phyloP scores from a whole-genome alignment of 2,797 vertebrate genomes.

The Sebastes reedi region DNA sequence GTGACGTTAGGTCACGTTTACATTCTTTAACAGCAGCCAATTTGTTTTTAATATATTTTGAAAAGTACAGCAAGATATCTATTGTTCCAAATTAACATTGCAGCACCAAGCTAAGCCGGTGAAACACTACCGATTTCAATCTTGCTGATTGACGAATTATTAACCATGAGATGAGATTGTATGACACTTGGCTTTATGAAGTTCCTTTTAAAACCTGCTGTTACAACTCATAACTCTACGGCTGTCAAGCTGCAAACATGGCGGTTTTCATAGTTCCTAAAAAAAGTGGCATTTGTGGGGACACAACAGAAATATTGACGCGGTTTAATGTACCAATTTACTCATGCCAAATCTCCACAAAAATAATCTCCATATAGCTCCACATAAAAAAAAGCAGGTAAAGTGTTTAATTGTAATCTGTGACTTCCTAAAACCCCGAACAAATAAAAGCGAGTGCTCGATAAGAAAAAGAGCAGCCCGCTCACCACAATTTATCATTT shows the following conservation, averaged over 20 bases:
- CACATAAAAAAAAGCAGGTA: too few relatives aligned
- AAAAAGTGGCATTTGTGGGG: not conserved
- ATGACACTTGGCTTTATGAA: not conserved
- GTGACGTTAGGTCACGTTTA: not conserved
- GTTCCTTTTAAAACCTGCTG: not conserved
- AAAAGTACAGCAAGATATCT: not conserved
- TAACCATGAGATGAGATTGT: slow-evolving; percentile 2
- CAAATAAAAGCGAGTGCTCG: not conserved
- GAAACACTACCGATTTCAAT: not conserved
- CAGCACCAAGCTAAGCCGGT: not conserved
- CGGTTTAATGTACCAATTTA: not conserved
- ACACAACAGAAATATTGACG: not conserved
- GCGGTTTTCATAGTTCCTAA: not conserved
- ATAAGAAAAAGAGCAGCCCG: not conserved
- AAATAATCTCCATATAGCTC: not conserved
- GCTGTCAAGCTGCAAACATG: not conserved
- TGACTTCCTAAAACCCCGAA: not conserved
- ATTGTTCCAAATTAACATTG: not conserved
- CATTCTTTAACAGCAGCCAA: not conserved
- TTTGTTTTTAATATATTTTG: not conserved
- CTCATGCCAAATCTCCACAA: not conserved
- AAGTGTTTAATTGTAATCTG: not conserved
- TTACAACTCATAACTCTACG: not conserved
- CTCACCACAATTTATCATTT: slow-evolving; percentile 5
- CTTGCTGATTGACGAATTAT: not conserved